A percentile compares a stretch with the other conserved stretches of the same genome.
Conservation (phyloP, 2,113 vertebrate species). For the Nettapus auritus region DNA sequence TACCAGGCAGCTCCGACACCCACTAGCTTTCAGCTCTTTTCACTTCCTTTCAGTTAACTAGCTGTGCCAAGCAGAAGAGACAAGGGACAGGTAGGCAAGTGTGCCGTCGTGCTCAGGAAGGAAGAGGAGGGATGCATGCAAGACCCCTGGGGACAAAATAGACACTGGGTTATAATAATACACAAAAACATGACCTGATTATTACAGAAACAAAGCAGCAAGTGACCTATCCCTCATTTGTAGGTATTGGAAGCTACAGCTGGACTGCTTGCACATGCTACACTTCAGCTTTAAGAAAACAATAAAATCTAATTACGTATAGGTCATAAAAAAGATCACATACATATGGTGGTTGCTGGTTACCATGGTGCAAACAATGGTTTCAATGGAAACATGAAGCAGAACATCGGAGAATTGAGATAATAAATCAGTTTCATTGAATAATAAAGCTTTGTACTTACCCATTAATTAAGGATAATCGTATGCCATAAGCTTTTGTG, state of each 20-base stretch:
- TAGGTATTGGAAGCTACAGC: neutral
- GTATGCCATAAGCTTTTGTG: conserved; percentile 77
- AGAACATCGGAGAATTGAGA: conserved; percentile 77
- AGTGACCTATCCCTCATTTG: neutral
- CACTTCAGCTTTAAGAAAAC: conserved; percentile 72
- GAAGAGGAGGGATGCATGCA: neutral
- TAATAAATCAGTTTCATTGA: conserved; percentile 80
- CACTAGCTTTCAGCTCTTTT: conserved; percentile 76
- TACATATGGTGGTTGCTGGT: conserved; percentile 70
- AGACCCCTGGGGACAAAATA: neutral
- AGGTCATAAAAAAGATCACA: conserved; percentile 74
- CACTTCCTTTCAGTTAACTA: conserved; percentile 75
- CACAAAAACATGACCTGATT: neutral
- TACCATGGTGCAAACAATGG: conserved; percentile 73
- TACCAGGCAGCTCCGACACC: conserved; percentile 75
- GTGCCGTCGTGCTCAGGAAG: neutral
- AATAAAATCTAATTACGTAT: conserved; percentile 77
- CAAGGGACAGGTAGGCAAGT: conserved; percentile 70
- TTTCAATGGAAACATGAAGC: conserved; percentile 74
- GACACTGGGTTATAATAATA: neutral
- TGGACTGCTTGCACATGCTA: neutral
- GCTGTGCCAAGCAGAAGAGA: conserved; percentile 66
- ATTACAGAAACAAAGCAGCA: neutral
- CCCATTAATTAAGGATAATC: conserved; percentile 81
- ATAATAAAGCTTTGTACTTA: conserved; percentile 77